Evolutionary conservation across 2,113 vertebrate species (phyloP), one percentile per base, ranked within the genome.

Genomic region (Elanus axillaris): DNA sequence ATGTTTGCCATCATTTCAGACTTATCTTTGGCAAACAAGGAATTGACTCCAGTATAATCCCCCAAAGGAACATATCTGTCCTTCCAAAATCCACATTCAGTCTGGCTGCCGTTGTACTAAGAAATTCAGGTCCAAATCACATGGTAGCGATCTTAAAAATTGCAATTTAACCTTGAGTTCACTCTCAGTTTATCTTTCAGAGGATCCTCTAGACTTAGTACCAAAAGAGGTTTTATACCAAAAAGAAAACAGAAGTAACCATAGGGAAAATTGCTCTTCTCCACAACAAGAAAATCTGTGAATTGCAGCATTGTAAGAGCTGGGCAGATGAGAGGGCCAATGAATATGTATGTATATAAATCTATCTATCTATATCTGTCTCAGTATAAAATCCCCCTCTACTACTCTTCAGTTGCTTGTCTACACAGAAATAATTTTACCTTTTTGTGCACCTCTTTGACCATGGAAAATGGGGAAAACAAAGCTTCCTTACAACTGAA

Each of bases 21-120:
- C 79, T 96, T 97, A 96, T 96, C 96, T 95, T 96, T 94, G 94
- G 94, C 94, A 96, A 96, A 97, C 90, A 93, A 86, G 38, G 72
- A 95, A 92, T 91, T 92, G 72, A 95, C 92, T 97, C 47, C 82
- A 92, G 63, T 71, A 75, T 69, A 95, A 96, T 93, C 90, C 88
- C 86, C 79, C 63, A 88, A 88, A 94, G 68, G 88, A 92, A 92
- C 92, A 94, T 52, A 77, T 90, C 86, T 86, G 69, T 90, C 83
- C 79, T 96, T 97, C 96, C 94, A 97, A 96, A 93, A 96, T 77
- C 86, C 86, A 96, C 90, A 95, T 75, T 90, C 83, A 87, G 52
- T 38, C 72, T 95, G 90, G 68, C 90, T 92, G 87, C 67, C 0
- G 0, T 75, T 80, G 43, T 60, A 84, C 76, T 77, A 48, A 94